Evolutionary conservation across 1,140 invertebrate genomes (phyloP), one percentile per base, ranked within the genome.

Genomic region (Drosophila equinoxialis): DNA sequence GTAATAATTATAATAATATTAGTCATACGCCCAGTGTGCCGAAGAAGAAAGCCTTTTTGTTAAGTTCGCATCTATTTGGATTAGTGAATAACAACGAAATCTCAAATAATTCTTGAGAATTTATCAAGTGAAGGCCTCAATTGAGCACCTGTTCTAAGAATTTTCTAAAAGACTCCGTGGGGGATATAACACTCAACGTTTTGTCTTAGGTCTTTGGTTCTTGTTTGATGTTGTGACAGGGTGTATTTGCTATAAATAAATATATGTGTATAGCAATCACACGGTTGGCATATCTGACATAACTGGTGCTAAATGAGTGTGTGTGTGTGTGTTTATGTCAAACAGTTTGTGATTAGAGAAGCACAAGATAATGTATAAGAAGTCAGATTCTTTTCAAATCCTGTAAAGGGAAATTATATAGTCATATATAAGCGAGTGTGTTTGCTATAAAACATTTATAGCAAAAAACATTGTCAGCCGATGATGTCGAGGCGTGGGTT

Each of bases 311-410:
- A 85, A 85, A 85, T 60, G 64, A 30, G 30, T 30, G 30, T 30
- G 6, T 64, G 68, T 23, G 17, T 17, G 17, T 17, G 17, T 17
- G 41, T 13, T 45, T 7, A 55, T 59, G 30, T 55, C 58, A 58
- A 69, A 55, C 35, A 68, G 73, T 82, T 87, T 77, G 76, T 71
- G 78, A 61, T 79, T 82, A 68, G 73, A 64, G 68, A 63, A 37
- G 35, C 10, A 39, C 3, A 60, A 67, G 62, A 62, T 83, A 76
- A 83, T 87, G 82, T 83, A 83, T 86, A 76, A 6, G 30, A 42
- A 72, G 79, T 54, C 70, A 48, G 57, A 33, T 23, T 23, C 1
- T 1, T 23, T 23, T 23, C 14, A 65, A 23, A 54, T 51, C 39
- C 51, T 65, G 51, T 45, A 67, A 74, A 59, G 62, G 74, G 74